Conservation (phyloP, 2,797 vertebrate genomes). For the Syngnathus rostellatus region DNA sequence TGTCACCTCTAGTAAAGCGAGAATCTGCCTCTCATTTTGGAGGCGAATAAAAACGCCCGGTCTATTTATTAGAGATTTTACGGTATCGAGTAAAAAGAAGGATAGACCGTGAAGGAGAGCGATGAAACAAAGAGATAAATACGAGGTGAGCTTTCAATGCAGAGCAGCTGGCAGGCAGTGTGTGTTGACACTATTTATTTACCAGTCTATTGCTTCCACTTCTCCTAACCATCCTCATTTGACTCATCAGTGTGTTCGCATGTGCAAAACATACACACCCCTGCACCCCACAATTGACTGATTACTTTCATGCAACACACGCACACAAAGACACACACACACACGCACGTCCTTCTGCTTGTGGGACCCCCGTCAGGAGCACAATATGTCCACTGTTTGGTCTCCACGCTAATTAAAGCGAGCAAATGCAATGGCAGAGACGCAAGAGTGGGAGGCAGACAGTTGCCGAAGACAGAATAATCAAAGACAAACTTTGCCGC, state of each 20-base stretch:
- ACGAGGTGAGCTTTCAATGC: slow-evolving; percentile 46
- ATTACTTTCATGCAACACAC: background rate
- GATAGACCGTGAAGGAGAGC: slow-evolving; percentile 34
- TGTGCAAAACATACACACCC: slow-evolving; percentile 3
- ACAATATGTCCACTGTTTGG: slow-evolving; percentile 60
- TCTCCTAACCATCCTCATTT: slow-evolving; percentile 18
- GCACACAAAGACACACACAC: slow-evolving; percentile 8
- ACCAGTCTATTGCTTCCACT: slow-evolving; percentile 23
- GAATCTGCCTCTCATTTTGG: slow-evolving; percentile 30
- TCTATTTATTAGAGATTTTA: slow-evolving; percentile 57
- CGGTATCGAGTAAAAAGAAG: slow-evolving; percentile 58
- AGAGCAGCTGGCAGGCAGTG: slow-evolving; percentile 41
- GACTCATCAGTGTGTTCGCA: slow-evolving; percentile 1
- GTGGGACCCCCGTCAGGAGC: slow-evolving; percentile 12
- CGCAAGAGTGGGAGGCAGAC: slow-evolving; percentile 27
- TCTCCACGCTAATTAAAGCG: slow-evolving; percentile 52
- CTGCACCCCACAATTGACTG: background rate
- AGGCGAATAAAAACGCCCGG: slow-evolving; percentile 46
- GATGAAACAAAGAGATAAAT: slow-evolving; percentile 47
- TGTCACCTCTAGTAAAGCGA: slow-evolving; percentile 28
- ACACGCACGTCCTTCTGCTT: slow-evolving; percentile 38
- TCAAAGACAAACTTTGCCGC: slow-evolving; percentile 1
- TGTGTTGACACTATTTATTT: slow-evolving; percentile 31
- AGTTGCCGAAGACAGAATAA: slow-evolving; percentile 29
- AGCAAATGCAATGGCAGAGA: slow-evolving; percentile 38